Conservation (phyloP, 2,113 vertebrate species). For the Megalops atlanticus region DNA sequence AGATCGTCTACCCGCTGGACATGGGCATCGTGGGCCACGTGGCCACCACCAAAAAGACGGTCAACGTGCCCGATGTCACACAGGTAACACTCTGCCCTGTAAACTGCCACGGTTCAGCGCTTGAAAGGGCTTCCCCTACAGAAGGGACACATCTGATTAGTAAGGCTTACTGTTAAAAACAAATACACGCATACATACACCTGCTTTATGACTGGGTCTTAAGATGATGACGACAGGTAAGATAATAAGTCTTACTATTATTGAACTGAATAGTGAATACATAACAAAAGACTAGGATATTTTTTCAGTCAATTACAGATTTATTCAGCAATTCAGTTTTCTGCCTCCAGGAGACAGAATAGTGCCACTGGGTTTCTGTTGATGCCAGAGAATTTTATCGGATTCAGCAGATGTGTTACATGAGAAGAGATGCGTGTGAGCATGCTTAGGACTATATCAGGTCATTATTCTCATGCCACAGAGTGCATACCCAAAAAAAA, state of each 20-base stretch:
- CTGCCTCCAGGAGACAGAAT: slow-evolving; percentile 21
- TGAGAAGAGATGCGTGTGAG: background rate
- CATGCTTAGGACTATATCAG: background rate
- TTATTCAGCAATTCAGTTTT: slow-evolving; percentile 6
- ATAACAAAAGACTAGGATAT: background rate
- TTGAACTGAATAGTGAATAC: background rate
- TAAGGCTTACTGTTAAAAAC: background rate
- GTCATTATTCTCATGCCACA: background rate
- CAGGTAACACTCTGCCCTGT: slow-evolving; percentile 64
- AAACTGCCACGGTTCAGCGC: background rate
- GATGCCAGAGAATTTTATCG: slow-evolving; percentile 6
- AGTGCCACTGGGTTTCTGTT: background rate
- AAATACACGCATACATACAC: background rate
- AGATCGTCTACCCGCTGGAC: slow-evolving; percentile 87
- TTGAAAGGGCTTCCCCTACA: background rate
- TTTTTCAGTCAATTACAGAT: slow-evolving; percentile 1
- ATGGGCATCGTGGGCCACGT: slow-evolving; percentile 82
- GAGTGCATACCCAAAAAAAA: background rate
- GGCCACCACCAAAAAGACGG: slow-evolving; percentile 79
- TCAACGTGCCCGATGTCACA: slow-evolving; percentile 71
- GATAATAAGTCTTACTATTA: too few relatives aligned
- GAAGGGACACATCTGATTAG: background rate
- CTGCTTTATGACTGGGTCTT: too few relatives aligned
- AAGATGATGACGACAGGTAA: too few relatives aligned
- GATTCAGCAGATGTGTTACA: background rate